Evolutionary conservation across 2,888 invertebrate species (phyloP).

Genomic region (Drosophila nr. perissopoda): DNA sequence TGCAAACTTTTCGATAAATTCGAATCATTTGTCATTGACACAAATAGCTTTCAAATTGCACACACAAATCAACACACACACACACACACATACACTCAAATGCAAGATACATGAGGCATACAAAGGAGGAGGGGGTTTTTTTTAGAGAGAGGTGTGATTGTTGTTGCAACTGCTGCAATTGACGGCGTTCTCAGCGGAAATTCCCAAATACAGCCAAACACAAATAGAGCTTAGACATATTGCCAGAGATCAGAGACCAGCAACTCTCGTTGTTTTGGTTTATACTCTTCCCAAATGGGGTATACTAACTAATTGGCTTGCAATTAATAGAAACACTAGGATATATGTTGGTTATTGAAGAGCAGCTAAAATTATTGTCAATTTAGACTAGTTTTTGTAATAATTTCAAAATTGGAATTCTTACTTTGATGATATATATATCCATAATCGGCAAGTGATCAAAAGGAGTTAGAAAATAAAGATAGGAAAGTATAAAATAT

Average conservation of each 20-base stretch:
- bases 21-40: constrained; percentile 81
- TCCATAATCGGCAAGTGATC: not conserved
- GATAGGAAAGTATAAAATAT: not conserved
- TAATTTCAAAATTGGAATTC: not conserved
- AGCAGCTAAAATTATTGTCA: rapidly evolving
- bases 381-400: no score
- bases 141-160: constrained; percentile 22
- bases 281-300: constrained; percentile 10
- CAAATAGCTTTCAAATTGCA: constrained; percentile 80
- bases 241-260: constrained; percentile 45
- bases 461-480: not conserved
- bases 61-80: constrained; percentile 52
- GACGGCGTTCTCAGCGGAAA: constrained; percentile 68
- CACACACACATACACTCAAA: constrained; percentile 8
- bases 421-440: not conserved
- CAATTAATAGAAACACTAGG: not conserved
- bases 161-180: constrained; percentile 59
- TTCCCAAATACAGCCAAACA: constrained; percentile 59
- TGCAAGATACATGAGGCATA: constrained; percentile 5
- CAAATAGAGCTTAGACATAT: constrained; percentile 31
- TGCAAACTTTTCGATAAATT: constrained; percentile 79
- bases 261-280: constrained; percentile 18
- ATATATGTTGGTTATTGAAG: not conserved
- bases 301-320: constrained; percentile 8
- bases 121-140: not conserved